Conservation (phyloP, 2,113 vertebrate genomes). For the Lophochroa leadbeateri region DNA sequence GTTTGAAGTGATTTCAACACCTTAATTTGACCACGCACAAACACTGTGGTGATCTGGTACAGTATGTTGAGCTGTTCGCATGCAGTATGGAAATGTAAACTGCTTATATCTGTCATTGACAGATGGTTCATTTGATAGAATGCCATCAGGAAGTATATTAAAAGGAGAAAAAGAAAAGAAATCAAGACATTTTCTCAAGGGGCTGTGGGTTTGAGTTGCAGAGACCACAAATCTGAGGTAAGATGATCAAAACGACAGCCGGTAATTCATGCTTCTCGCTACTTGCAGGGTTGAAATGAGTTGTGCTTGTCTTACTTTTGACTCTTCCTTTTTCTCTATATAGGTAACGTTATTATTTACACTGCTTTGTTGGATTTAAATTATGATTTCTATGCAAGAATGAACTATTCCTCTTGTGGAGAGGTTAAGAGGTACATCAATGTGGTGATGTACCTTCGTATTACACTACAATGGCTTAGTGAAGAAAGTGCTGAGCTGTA, state of each 20-base stretch:
- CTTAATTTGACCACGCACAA: not conserved
- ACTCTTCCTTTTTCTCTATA: not conserved
- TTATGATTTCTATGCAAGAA: not conserved
- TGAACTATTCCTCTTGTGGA: not conserved
- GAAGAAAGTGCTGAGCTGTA: not conserved
- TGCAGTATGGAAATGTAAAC: not conserved
- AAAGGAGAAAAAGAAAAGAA: not conserved
- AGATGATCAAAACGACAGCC: not conserved
- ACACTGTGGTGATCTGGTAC: not conserved
- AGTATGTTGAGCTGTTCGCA: not conserved
- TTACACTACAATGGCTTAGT: not conserved
- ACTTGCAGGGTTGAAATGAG: not conserved
- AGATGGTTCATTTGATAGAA: not conserved
- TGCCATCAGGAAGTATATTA: not conserved
- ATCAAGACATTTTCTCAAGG: not conserved
- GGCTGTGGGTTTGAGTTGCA: not conserved
- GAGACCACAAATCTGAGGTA: not conserved
- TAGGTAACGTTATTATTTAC: not conserved
- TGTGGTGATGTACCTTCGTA: not conserved
- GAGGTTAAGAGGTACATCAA: not conserved
- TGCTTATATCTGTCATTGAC: not conserved
- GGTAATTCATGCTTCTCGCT: not conserved
- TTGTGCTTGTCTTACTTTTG: not conserved
- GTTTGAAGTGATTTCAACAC: not conserved
- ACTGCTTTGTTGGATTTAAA: not conserved